A percentile compares a stretch with the other conserved stretches of the same genome.
These are phyloP conservation scores for Pangasianodon gigas DNA, from an alignment of 2,113 vertebrate species.

Conservation along the genomic window DNA sequence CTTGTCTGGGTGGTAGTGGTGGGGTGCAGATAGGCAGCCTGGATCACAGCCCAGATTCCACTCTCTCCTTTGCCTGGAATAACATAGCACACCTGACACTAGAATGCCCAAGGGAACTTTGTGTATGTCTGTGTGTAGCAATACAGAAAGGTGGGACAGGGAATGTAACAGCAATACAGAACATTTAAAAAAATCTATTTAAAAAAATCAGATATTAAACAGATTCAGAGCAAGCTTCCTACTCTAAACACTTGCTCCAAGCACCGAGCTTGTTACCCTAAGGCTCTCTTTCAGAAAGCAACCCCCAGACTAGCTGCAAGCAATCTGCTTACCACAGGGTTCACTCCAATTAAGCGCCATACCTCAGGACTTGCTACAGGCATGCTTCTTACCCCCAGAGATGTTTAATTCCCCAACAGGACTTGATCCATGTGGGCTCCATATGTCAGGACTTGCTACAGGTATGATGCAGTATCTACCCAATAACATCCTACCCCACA, in stretches of 20 bases:
- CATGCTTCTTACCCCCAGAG: not conserved
- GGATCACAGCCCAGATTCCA: slow-evolving; percentile 74
- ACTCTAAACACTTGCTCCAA: not conserved
- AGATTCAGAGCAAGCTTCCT: not conserved
- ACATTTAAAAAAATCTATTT: not conserved
- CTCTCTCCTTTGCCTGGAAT: slow-evolving; percentile 68
- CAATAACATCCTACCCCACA: not conserved
- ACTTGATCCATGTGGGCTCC: not conserved
- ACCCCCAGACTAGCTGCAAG: not conserved
- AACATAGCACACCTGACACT: slow-evolving; percentile 83
- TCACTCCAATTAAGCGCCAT: not conserved
- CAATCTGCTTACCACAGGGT: not conserved
- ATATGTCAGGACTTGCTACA: not conserved
- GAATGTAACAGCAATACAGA: not conserved
- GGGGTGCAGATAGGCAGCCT: slow-evolving; percentile 70
- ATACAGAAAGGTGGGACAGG: not conserved
- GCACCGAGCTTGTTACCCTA: not conserved
- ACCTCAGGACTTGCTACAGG: not conserved
- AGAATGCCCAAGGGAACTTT: slow-evolving; percentile 72
- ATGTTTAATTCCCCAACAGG: not conserved
- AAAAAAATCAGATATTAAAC: not conserved
- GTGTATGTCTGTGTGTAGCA: slow-evolving; percentile 38
- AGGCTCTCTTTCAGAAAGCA: not conserved
- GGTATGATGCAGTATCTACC: not conserved
- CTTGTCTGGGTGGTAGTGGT: slow-evolving; percentile 68